Percentiles rank a stretch among this genome's conserved stretches.
phyloP scores from a whole-genome alignment of 2,797 vertebrate genomes.

The Cuculus canorus region DNA sequence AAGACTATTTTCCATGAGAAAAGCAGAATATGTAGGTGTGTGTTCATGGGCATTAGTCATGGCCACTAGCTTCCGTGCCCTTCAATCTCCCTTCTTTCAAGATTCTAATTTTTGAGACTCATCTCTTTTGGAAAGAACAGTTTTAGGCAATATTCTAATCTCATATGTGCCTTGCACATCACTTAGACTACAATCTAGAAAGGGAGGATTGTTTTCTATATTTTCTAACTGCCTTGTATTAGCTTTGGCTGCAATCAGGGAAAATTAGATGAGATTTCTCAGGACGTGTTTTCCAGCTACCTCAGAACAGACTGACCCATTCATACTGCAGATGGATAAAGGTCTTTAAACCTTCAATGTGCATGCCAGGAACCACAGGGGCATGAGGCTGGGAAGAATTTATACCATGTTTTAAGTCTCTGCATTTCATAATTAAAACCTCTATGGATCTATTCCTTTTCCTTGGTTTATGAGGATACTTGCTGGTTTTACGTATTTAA shows the following conservation, averaged over 20 bases:
- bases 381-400: neutral
- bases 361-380: neutral
- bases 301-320: conserved; percentile 9
- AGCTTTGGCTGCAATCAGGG: neutral
- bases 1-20: neutral
- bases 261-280: neutral
- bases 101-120: neutral
- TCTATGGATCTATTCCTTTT: neutral
- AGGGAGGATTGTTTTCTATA: neutral
- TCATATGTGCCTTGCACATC: neutral
- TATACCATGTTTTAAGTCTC: neutral
- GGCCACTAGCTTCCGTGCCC: neutral
- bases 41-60: fast-evolving
- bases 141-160: neutral
- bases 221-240: neutral
- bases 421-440: neutral
- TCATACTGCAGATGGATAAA: neutral
- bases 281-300: neutral
- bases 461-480: neutral
- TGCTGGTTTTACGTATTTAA: neutral
- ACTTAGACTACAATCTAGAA: neutral
- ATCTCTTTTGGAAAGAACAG: fast-evolving
- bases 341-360: neutral
- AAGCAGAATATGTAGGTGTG: neutral
- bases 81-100: neutral